Evolutionary conservation across 2,888 invertebrate species (phyloP).

Genomic region (Eupithecia subumbrata): DNA sequence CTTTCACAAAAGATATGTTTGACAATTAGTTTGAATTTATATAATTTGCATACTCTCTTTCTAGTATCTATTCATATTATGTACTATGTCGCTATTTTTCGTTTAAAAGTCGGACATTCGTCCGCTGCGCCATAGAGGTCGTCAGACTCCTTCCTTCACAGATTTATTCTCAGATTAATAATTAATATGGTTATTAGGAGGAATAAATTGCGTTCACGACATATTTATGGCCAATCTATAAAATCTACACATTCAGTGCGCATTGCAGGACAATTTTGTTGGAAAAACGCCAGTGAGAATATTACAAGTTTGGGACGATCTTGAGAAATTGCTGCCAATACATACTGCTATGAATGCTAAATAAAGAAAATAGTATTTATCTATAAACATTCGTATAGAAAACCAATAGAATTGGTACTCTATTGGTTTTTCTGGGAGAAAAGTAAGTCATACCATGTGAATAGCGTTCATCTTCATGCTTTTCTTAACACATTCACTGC

Average conservation of each 20-base stretch:
- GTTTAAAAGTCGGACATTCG: no score
- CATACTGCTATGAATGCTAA: conserved; percentile 13
- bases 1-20: no score
- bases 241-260: conserved; percentile 22
- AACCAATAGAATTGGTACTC: background rate
- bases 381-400: background rate
- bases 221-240: background rate
- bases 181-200: background rate
- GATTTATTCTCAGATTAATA: no score
- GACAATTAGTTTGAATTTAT: no score
- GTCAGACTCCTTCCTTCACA: no score
- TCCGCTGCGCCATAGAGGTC: no score
- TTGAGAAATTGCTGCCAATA: conserved; percentile 9
- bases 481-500: no score
- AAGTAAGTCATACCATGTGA: background rate
- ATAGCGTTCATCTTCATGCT: no score
- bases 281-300: conserved; percentile 34
- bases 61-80: no score
- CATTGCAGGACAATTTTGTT: conserved; percentile 38
- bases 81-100: no score
- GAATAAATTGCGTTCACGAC: background rate
- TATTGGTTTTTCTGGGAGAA: background rate
- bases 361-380: background rate
- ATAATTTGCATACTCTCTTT: no score
- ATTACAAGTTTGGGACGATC: background rate